A percentile compares a stretch with the other conserved stretches of the same genome.
Conservation (phyloP, 64 coral and sea anemone genomes). For the Cladopsammia gracilis region DNA sequence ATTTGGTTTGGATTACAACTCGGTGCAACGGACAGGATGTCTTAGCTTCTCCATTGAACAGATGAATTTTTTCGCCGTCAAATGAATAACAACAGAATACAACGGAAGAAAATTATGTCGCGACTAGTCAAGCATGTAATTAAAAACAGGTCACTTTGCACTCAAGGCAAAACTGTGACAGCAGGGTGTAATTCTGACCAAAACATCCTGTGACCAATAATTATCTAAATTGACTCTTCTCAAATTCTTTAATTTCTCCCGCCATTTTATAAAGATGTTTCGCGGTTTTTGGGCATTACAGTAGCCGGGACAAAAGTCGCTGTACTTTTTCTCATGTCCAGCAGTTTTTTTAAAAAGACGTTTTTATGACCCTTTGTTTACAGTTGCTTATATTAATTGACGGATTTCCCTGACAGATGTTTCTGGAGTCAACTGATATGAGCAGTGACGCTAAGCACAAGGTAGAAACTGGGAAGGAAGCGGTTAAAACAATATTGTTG, state of each 20-base stretch:
- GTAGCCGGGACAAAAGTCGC: too few relatives aligned
- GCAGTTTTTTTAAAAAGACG: background rate
- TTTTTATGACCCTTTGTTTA: conserved; percentile 12
- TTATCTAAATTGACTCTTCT: background rate
- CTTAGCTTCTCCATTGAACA: background rate
- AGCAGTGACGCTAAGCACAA: background rate
- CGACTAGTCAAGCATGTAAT: conserved; percentile 41
- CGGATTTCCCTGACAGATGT: conserved; percentile 4
- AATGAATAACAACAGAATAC: conserved; percentile 15
- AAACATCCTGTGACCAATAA: background rate
- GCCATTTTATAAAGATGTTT: background rate
- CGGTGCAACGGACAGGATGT: background rate
- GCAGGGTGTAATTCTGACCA: background rate
- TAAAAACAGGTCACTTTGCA: background rate
- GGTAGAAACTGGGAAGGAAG: background rate
- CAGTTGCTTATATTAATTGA: background rate
- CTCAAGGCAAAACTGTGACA: background rate
- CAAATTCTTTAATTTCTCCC: too few relatives aligned
- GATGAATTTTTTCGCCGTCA: background rate
- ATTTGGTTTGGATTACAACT: background rate
- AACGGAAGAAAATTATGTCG: conserved; percentile 36
- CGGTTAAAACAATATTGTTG: too few relatives aligned
- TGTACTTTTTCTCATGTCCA: too few relatives aligned
- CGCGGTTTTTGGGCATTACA: background rate
- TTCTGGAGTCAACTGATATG: background rate